Base-by-base conservation (phyloP, 2,113 vertebrate genomes). In the Neoarius graeffei region DNA sequence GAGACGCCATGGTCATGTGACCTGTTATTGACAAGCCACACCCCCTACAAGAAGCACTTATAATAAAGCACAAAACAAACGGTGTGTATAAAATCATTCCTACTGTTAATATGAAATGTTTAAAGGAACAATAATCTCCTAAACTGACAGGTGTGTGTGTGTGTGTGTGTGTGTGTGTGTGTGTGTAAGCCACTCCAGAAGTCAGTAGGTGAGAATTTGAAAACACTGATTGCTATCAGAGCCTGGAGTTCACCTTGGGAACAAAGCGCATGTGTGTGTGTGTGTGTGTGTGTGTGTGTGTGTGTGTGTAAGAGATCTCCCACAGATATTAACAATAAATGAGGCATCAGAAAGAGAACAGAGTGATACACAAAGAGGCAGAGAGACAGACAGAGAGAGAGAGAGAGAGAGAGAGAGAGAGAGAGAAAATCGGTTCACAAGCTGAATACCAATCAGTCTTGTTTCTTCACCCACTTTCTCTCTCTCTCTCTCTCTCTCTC, bases 231-330 rank as follows among this genome's bases (percentile, higher is more conserved):
- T 86, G 82, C 52, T 87, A 90, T 89, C 84, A 50, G 8, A 82
- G 74, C 79, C 88, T 87, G 88, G 60, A 89, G 83, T 85, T 91
- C 89, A 85, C 85, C 67, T 30, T 54, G 50, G 81, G 83, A 90
- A 48, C 71, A 48, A 42, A 9, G 50, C 30, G 48, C 56, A 15
- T 59, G n/a, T 81, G 79, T 81, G 79, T 59, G 27, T 57, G 79
- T 81, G 25, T 81, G 79, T 81, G 77, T 81, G 52, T n/a, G n/a
- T n/a, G 25, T 50, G 60, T 8, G 81, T 66, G 81, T 52, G 82
- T 30, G 83, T 30, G 62, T 54, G 64, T 67, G 81, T 64, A 52
- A 84, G 14, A 67, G 48, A 35, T 71, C 67, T 35, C 67, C 27
- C 62, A 56, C 27, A 85, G 35, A 25, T 60, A 59, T 57, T 54